A percentile compares a stretch with the other conserved stretches of the same genome.
Conservation (phyloP, 2,888 invertebrate species). For the Quadroppia sp. region DNA sequence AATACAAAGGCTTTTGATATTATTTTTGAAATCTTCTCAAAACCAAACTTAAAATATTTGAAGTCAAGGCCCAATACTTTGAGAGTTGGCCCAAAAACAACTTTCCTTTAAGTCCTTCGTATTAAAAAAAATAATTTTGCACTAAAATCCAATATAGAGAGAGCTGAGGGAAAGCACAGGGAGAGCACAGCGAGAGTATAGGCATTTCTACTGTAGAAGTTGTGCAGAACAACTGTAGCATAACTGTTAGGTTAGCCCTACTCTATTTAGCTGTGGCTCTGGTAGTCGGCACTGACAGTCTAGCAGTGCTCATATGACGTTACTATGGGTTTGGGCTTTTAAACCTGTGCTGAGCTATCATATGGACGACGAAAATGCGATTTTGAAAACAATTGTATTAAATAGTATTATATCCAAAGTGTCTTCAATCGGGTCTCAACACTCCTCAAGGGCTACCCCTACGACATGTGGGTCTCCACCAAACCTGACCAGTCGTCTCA, state of each 20-base stretch:
- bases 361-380: slow-evolving; percentile 14
- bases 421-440: not conserved
- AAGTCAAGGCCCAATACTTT: slow-evolving; percentile 5
- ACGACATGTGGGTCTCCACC: slow-evolving; percentile 49
- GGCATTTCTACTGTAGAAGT: not conserved
- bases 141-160: too few relatives aligned
- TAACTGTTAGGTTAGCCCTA: not conserved
- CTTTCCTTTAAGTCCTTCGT: too few relatives aligned
- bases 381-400: not conserved
- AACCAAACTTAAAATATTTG: too few relatives aligned
- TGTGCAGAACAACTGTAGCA: not conserved
- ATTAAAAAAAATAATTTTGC: too few relatives aligned
- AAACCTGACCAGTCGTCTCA: slow-evolving; percentile 49
- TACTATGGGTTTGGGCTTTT: not conserved
- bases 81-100: not conserved
- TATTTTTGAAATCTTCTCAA: too few relatives aligned
- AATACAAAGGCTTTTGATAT: too few relatives aligned
- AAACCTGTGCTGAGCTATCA: not conserved
- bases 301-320: not conserved
- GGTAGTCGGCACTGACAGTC: not conserved
- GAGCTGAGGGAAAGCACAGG: not conserved
- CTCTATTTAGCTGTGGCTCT: not conserved
- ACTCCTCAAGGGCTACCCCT: slow-evolving; percentile 4
- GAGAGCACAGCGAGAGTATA: too few relatives aligned
- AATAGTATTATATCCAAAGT: not conserved